Evolutionary conservation across 2,888 invertebrate genomes (phyloP).

Genomic region (Molanna angustata): DNA sequence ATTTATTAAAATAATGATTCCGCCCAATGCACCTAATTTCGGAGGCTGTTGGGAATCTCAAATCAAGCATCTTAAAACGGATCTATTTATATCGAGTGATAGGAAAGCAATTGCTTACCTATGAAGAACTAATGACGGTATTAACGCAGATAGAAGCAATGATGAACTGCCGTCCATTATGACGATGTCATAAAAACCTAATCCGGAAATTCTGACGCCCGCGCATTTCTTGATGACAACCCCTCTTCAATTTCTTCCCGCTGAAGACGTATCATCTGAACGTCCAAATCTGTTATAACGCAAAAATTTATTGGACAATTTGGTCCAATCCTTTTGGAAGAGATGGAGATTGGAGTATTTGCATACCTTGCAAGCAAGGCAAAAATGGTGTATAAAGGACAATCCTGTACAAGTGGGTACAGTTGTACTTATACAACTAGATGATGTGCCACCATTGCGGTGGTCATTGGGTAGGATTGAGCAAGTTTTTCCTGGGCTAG

Average conservation of each 20-base stretch:
- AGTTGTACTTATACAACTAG: too few species aligned
- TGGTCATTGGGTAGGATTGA: slow-evolving; percentile 3
- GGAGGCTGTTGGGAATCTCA: neutral
- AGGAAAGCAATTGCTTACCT: neutral
- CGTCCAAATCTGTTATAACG: neutral
- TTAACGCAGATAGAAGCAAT: neutral
- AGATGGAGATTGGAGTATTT: neutral
- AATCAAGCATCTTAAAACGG: neutral
- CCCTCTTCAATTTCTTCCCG: neutral
- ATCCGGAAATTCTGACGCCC: slow-evolving; percentile 7
- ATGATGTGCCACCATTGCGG: neutral
- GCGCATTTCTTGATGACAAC: neutral
- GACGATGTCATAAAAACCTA: neutral
- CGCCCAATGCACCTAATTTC: neutral
- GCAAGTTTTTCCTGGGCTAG: neutral
- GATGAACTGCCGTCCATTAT: neutral
- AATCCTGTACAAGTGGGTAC: too few species aligned
- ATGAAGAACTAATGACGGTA: slow-evolving; percentile 4
- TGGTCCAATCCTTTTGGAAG: slow-evolving; percentile 8
- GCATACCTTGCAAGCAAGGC: neutral
- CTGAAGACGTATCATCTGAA: neutral
- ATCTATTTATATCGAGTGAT: slow-evolving; percentile 1
- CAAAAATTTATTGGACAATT: slow-evolving; percentile 1
- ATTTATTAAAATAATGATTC: neutral
- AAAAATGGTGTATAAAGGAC: neutral